Base-by-base conservation (phyloP, 2,888 invertebrate genomes). In the Oxycera nigricornis region DNA sequence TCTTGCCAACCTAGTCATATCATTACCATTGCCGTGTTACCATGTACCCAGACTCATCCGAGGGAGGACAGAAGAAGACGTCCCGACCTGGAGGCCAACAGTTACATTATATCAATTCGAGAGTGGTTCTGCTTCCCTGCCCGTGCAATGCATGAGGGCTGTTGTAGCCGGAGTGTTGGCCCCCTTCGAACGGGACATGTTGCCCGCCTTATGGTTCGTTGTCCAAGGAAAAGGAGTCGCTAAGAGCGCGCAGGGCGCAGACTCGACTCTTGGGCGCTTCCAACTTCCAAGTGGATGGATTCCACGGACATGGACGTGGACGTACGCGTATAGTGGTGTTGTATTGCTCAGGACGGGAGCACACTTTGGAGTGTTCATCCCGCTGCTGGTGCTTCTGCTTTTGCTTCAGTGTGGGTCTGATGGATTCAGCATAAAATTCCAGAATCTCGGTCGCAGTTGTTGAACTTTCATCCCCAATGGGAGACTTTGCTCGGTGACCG, bases 201-300 rank as follows among this genome's bases (percentile, higher is more conserved):
- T n/a, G n/a, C n/a, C n/a, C n/a, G n/a, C n/a, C 52, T 55, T 24
- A 3, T 24, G 22, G 4, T 30, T 61, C 61, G 31, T 31, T 2
- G 17, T 17, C n/a, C 52, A 28, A 26, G 28, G 26, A 61, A 61
- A 61, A 31, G 61, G 61, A 61, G 26, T 46, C 17, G 6, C 6
- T 17, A 17, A 35, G 46, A 7, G 46, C 17, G 46, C 20, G n/a
- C 39, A 65, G 39, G 61, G 65, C 65, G 65, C 65, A 65, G 39
- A 41, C 65, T 65, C 65, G 41, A 24, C 65, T 65, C 41, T 41
- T 65, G 41, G 65, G 65, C 65, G 65, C 39, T 65, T 65, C 65
- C 65, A 65, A 20, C 24, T 65, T 65, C 65, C 65, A 65, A 65
- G 59, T 7, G 28, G 28, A 59, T 20, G 11, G 3, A 2, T 22